Base-by-base conservation (phyloP, 2,797 vertebrate genomes). In the Erithacus rubecula region DNA sequence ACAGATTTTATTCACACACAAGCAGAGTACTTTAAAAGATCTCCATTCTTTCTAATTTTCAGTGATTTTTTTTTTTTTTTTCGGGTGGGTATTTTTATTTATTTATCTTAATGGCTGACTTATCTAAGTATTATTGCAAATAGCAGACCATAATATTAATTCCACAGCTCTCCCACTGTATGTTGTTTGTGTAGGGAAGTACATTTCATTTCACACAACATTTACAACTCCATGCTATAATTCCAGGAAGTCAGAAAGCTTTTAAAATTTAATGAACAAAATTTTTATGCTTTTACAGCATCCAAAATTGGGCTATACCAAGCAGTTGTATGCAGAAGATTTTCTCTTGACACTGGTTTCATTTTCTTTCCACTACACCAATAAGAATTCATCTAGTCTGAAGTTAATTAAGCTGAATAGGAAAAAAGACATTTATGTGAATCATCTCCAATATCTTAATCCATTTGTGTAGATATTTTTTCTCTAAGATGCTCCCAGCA, bases 221-320 rank as follows among this genome's bases (percentile, higher is more conserved):
- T 95, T 97, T 97, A 92, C 36, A 94, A 79, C 39, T 83, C 71
- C 29, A 22, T 87, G 53, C 51, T 87, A 85, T 95, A 94, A 95
- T 96, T 96, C 78, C 63, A 94, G 56, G 30, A 96, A 89, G 64
- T 93, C 60, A 91, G 46, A 94, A 96, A 93, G 76, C 79, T 94
- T 94, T 96, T 94, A 96, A 96, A 96, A 87, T 92, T 96, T 94
- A 96, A 95, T 95, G 86, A 95, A 69, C 55, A 95, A 91, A 84
- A 77, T 47, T 90, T 86, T 88, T 88, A 67, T 87, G 91, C 65
- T 89, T 94, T 92, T 79, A 47, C 46, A 77, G 27, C 34, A 49
- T 86, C 70, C 47, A 79, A 64, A 87, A 89, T 52, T 56, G 47
- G 74, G 47, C 83, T 85, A 78, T 47, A 91, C 71, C 55, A 89